Base-by-base conservation (phyloP, 2,797 vertebrate genomes). In the Ctenopoma kingsleyae region DNA sequence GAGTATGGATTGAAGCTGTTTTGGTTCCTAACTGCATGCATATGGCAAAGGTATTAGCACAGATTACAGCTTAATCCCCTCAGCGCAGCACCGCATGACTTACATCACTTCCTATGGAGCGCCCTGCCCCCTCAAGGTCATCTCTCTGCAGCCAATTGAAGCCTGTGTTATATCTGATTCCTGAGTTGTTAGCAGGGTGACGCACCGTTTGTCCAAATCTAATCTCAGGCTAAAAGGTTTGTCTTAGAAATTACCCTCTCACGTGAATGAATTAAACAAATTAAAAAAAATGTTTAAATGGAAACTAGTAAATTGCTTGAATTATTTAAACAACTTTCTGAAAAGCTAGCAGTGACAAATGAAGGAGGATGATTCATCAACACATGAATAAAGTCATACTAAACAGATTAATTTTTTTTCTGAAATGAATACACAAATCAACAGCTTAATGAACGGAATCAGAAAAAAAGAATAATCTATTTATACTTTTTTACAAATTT, bases 1-100 rank as follows among this genome's bases (percentile, higher is more conserved):
- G 51, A 73, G 76, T 80, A 50, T 47, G 47, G 40, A 56, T 3
- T 30, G 20, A 40, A 65, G 50, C 78, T 63, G 74, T 81, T 84
- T 76, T 81, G 80, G 80, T 76, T 78, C 57, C 73, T 80, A 66
- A 73, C 71, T 80, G 44, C 57, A 77, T 85, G 81, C 87, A 86
- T 85, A 85, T 79, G 87, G 76, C 36, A 35, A 67, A 41, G 70
- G 74, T 87, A 81, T 89, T 91, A 89, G 79, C 20, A 3, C 9
- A 51, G 92, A 91, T 93, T 93, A 92, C 3, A 64, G 74, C 48
- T 78, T 91, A 91, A 92, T 91, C 89, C 79, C 70, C 50, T 74
- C 76, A 76, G 71, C 11, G 22, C 55, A 64, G 69, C 73, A 81
- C 64, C 70, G 47, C 22, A 38, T 51, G 54, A 43, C 25, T 88